Percentiles rank a stretch among this genome's conserved stretches.
Conservation (phyloP, 2,888 invertebrate species). For the Nemapogon koenigi region DNA sequence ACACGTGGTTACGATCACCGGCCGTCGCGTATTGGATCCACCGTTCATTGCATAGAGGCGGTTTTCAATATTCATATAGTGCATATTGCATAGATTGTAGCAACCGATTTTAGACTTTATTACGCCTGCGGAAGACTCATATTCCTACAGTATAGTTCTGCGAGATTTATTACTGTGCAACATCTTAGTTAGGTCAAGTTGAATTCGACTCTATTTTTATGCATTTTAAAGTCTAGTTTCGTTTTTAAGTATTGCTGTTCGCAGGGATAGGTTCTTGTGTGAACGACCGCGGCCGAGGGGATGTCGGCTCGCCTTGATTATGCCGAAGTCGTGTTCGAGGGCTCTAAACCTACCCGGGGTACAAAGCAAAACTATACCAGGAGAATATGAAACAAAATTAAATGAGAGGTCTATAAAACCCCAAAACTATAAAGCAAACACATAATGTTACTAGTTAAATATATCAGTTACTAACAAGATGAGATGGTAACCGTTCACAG, state of each 20-base stretch:
- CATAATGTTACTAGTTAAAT: too few species aligned
- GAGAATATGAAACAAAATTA: too few species aligned
- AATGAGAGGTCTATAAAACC: too few species aligned
- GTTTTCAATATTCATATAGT: constrained; percentile 54
- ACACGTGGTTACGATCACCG: constrained; percentile 43
- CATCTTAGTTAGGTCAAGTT: constrained; percentile 33
- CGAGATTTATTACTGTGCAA: too few species aligned
- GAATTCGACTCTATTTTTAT: constrained; percentile 24
- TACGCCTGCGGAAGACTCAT: constrained; percentile 13
- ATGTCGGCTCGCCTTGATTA: constrained; percentile 47
- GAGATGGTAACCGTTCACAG: too few species aligned
- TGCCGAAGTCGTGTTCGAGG: constrained; percentile 42
- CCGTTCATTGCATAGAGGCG: constrained; percentile 43
- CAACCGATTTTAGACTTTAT: constrained; percentile 38
- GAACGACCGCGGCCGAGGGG: constrained; percentile 57
- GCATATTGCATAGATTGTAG: constrained; percentile 38
- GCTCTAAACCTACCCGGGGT: constrained; percentile 26
- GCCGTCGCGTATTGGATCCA: constrained; percentile 42
- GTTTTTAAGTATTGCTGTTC: too few species aligned
- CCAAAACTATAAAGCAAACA: too few species aligned
- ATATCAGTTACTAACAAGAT: too few species aligned
- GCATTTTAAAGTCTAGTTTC: constrained; percentile 25
- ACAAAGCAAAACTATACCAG: too few species aligned
- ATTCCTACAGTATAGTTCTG: too few species aligned
- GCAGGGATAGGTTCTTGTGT: constrained; percentile 53